A percentile compares a stretch with the other conserved stretches of the same genome.
These are phyloP conservation scores for Panzeria rudis DNA, from an alignment of 2,888 invertebrate species.

Conservation along the genomic window DNA sequence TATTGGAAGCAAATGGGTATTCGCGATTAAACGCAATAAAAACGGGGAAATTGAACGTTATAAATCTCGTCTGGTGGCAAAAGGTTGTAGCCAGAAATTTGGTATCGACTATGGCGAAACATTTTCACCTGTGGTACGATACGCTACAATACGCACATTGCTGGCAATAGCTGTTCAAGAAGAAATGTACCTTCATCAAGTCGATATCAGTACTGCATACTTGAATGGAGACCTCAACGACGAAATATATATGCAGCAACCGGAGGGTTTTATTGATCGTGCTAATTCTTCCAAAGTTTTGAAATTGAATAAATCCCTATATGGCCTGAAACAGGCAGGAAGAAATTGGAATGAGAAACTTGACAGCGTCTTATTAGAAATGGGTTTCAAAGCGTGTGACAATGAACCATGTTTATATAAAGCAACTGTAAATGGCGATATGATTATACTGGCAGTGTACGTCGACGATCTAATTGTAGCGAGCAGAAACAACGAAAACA, in stretches of 20 bases:
- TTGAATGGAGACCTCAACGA: conserved; percentile 68
- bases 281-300: conserved; percentile 48
- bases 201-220: conserved; percentile 70
- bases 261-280: conserved; percentile 51
- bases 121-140: too few species aligned
- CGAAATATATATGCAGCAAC: conserved; percentile 68
- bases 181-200: conserved; percentile 67
- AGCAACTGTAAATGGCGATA: conserved; percentile 22
- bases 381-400: conserved; percentile 58
- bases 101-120: too few species aligned
- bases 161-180: conserved; percentile 67
- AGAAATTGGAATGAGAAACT: conserved; percentile 74
- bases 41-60: conserved; percentile 65
- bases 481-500: too few species aligned
- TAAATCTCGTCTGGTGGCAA: conserved; percentile 69
- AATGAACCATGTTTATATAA: conserved; percentile 69
- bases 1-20: conserved; percentile 71
- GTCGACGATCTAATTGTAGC: too few species aligned
- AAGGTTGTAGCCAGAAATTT: too few species aligned
- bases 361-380: conserved; percentile 56
- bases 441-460: too few species aligned
- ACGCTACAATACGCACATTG: too few species aligned
- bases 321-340: conserved; percentile 74
- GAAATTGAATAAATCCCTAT: conserved; percentile 72
- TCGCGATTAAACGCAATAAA: conserved; percentile 50